A percentile compares a stretch with the other conserved stretches of the same genome.
Conservation (phyloP, 2,888 invertebrate species). For the Girardia tigrina region DNA sequence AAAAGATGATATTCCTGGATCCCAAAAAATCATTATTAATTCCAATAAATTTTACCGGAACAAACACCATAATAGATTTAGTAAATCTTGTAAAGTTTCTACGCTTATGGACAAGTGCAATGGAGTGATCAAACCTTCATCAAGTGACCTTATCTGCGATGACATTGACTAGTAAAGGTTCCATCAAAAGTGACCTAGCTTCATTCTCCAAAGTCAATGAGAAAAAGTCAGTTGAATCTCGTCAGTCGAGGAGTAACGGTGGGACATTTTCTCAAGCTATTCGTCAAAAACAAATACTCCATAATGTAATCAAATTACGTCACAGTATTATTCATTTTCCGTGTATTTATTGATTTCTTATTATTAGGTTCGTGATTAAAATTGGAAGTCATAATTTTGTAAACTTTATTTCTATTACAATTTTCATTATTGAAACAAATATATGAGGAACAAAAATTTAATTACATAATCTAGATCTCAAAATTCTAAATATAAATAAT, state of each 20-base stretch:
- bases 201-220: background rate
- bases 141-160: background rate
- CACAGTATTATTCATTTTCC: background rate
- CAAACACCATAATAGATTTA: background rate
- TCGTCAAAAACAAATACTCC: background rate
- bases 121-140: background rate
- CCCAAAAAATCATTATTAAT: background rate
- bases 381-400: no score
- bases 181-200: background rate
- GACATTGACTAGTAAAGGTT: background rate
- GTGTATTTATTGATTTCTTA: conserved; percentile 23
- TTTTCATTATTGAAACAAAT: no score
- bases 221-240: background rate
- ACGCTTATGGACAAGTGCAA: background rate
- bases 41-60: background rate
- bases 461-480: no score
- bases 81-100: background rate
- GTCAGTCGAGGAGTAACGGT: background rate
- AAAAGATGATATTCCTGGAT: background rate
- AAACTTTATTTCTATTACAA: no score
- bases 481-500: no score
- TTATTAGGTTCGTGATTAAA: no score
- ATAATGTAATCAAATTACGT: background rate
- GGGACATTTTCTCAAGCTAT: background rate
- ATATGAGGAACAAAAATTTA: no score